Percentiles rank a stretch among this genome's conserved stretches.
phyloP scores from a whole-genome alignment of 1,140 invertebrate species.

The Medauroidea extradentata region DNA sequence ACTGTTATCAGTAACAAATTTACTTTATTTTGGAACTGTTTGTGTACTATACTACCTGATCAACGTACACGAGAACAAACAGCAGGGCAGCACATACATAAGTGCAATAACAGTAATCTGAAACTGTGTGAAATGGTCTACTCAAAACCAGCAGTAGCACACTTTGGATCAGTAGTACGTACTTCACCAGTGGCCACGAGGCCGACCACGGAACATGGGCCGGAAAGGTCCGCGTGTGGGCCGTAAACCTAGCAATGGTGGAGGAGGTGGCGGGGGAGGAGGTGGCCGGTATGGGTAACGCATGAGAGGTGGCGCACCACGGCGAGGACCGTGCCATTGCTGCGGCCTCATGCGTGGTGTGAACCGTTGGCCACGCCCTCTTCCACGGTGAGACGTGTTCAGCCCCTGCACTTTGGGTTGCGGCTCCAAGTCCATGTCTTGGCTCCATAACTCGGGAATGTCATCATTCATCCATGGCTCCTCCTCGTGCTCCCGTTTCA shows the following conservation, averaged over 20 bases:
- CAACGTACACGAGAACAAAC: no score
- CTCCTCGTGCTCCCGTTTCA: no score
- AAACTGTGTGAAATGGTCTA: not conserved
- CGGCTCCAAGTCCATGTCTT: not conserved
- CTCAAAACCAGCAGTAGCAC: not conserved
- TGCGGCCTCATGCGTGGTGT: not conserved
- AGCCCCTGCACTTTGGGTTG: no score
- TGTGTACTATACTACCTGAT: no score
- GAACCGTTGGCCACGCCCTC: conserved; percentile 4
- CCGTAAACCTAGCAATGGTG: conserved; percentile 1
- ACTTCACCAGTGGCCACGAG: conserved; percentile 6
- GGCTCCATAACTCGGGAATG: not conserved
- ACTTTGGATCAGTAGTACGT: not conserved
- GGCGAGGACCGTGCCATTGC: not conserved
- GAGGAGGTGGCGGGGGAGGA: conserved; percentile 4
- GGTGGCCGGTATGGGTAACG: not conserved
- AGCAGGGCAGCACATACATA: no score
- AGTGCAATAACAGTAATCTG: not conserved
- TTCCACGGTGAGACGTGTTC: no score
- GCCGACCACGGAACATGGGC: conserved; percentile 5
- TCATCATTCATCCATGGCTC: conserved; percentile 9
- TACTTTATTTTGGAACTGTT: no score
- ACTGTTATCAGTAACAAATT: no score
- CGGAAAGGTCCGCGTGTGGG: conserved; percentile 6
- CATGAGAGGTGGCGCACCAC: not conserved